phyloP scores from a whole-genome alignment of 2,797 vertebrate species.

The Heterohyrax brucei region DNA sequence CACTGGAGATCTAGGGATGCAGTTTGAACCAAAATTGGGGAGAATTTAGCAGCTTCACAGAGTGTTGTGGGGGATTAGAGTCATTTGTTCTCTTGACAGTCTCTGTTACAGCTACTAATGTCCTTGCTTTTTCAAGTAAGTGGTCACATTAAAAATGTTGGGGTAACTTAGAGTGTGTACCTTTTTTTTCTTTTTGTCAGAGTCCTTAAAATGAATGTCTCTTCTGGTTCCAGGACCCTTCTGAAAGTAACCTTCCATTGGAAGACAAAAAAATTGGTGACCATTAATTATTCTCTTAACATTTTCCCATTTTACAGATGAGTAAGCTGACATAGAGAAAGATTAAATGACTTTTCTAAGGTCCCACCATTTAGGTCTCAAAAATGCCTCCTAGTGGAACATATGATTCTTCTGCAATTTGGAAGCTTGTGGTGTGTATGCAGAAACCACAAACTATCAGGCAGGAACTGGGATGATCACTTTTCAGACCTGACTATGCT shows the following conservation, averaged over 20 bases:
- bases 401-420: neutral
- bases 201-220: neutral
- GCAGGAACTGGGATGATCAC: neutral
- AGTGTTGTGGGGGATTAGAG: neutral
- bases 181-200: neutral
- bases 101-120: conserved; percentile 1
- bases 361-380: neutral
- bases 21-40: conserved; percentile 28
- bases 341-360: neutral
- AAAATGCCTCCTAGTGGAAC: neutral
- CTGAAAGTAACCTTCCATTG: neutral
- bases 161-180: neutral
- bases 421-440: neutral
- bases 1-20: neutral
- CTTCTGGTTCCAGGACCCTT: neutral
- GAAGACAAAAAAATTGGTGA: neutral
- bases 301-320: conserved; percentile 22
- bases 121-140: conserved; percentile 36
- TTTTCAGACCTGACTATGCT: neutral
- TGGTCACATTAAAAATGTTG: neutral
- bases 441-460: neutral
- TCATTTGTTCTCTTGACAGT: conserved; percentile 43
- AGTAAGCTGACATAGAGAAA: neutral
- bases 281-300: neutral
- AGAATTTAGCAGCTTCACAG: conserved; percentile 39